phyloP scores from a whole-genome alignment of 2,888 invertebrate genomes.

The Acronicta psi region DNA sequence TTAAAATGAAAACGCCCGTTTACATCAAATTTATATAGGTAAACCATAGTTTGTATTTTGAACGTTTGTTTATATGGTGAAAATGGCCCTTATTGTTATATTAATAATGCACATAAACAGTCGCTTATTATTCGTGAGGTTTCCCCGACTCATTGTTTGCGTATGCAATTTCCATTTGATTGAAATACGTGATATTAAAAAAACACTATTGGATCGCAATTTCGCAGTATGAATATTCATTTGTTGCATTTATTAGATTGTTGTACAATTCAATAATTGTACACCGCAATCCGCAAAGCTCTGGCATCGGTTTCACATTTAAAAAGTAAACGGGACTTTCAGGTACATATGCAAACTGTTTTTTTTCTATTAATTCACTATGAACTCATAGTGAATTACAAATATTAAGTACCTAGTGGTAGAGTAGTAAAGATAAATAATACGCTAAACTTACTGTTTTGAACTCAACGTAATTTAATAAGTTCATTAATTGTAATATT shows the following conservation, averaged over 20 bases:
- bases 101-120: no score
- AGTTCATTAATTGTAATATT: no score
- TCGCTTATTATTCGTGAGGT: background rate
- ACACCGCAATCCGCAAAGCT: background rate
- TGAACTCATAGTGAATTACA: no score
- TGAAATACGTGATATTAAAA: constrained; percentile 28
- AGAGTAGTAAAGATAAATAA: no score
- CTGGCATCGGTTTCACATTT: constrained; percentile 10
- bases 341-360: constrained; percentile 13
- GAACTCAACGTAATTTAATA: no score
- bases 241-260: constrained; percentile 35
- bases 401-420: no score
- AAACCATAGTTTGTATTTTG: no score
- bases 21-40: no score
- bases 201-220: constrained; percentile 17
- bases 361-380: constrained; percentile 30
- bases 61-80: no score
- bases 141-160: constrained; percentile 1
- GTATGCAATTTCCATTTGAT: constrained; percentile 22
- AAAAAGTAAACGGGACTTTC: constrained; percentile 35
- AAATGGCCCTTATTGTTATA: no score
- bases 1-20: no score
- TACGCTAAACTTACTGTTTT: no score
- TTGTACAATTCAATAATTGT: constrained; percentile 16
- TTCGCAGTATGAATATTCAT: constrained; percentile 40